Evolutionary conservation across 2,113 vertebrate genomes (phyloP).

Genomic region (Elachura formosa): DNA sequence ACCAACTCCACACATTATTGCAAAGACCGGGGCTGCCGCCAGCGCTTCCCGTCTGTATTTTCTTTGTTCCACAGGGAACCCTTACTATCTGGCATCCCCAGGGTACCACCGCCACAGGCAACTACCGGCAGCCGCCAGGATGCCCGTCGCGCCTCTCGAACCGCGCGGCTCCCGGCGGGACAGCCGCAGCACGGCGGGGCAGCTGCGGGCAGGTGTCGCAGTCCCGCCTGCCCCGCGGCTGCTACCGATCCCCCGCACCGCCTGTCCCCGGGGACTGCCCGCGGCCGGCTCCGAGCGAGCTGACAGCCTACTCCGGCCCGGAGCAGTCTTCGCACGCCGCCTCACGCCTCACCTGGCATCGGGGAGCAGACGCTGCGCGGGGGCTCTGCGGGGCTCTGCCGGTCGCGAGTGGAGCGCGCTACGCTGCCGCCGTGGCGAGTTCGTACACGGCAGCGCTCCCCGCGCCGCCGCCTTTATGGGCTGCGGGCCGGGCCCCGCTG

Average conservation of each 20-base stretch:
- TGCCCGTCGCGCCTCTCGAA: neutral
- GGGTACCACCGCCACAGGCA: neutral
- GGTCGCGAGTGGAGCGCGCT: neutral
- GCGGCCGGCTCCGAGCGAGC: neutral
- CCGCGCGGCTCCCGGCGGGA: neutral
- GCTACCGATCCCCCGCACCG: neutral
- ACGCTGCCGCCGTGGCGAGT: neutral
- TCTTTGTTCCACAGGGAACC: neutral
- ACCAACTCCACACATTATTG: neutral
- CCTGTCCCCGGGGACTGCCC: neutral
- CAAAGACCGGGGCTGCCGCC: neutral
- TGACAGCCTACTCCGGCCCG: too few relatives aligned
- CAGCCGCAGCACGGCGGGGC: neutral
- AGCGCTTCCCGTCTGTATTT: neutral
- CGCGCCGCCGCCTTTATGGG: conserved; percentile 71
- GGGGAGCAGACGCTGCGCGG: neutral
- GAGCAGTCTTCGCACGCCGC: neutral
- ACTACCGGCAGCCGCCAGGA: neutral
- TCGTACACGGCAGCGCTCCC: neutral
- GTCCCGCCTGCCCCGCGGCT: neutral
- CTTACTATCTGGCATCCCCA: neutral
- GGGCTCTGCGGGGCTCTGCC: neutral
- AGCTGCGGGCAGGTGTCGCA: neutral
- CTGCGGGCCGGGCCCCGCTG: conserved; percentile 52
- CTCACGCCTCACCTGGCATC: conserved; percentile 31